phyloP scores from a whole-genome alignment of 2,797 vertebrate genomes.

The Sebastes umbrosus region DNA sequence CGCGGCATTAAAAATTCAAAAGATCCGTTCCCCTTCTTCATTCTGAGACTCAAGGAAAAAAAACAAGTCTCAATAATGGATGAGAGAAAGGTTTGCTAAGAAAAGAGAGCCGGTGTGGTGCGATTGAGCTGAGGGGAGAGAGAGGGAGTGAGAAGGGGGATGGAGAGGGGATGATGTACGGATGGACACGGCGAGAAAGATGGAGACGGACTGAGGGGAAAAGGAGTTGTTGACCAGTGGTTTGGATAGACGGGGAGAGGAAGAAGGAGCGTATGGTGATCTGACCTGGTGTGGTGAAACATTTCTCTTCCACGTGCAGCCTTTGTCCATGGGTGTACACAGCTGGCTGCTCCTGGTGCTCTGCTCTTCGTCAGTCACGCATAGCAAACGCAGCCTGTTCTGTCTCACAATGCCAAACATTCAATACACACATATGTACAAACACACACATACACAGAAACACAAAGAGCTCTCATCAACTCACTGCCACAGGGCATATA shows the following conservation, averaged over 20 bases:
- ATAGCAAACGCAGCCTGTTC: slow-evolving; percentile 56
- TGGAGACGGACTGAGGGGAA: not conserved
- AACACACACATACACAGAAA: slow-evolving; percentile 25
- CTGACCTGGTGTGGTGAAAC: slow-evolving; percentile 48
- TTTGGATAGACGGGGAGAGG: slow-evolving; percentile 10
- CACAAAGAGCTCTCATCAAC: slow-evolving; percentile 16
- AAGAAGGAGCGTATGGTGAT: slow-evolving; percentile 7
- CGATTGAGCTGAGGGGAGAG: slow-evolving; percentile 68
- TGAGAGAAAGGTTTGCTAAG: slow-evolving; percentile 83
- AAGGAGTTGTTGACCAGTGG: slow-evolving; percentile 13
- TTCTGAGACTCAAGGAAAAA: slow-evolving; percentile 81
- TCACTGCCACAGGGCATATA: slow-evolving; percentile 12
- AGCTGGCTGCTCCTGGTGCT: slow-evolving; percentile 52
- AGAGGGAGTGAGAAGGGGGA: not conserved
- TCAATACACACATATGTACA: slow-evolving; percentile 11
- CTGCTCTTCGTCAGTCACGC: slow-evolving; percentile 54
- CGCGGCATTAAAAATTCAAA: slow-evolving; percentile 80
- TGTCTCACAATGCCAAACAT: slow-evolving; percentile 33
- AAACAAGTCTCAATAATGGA: slow-evolving; percentile 86
- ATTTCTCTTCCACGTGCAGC: slow-evolving; percentile 28
- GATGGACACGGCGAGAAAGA: slow-evolving; percentile 25
- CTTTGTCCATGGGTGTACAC: slow-evolving; percentile 60
- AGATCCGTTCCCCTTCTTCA: slow-evolving; percentile 81
- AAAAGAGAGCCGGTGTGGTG: slow-evolving; percentile 74
- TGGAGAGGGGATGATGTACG: slow-evolving; percentile 16